phyloP scores from a whole-genome alignment of 2,888 invertebrate genomes.

The Timema cristinae region DNA sequence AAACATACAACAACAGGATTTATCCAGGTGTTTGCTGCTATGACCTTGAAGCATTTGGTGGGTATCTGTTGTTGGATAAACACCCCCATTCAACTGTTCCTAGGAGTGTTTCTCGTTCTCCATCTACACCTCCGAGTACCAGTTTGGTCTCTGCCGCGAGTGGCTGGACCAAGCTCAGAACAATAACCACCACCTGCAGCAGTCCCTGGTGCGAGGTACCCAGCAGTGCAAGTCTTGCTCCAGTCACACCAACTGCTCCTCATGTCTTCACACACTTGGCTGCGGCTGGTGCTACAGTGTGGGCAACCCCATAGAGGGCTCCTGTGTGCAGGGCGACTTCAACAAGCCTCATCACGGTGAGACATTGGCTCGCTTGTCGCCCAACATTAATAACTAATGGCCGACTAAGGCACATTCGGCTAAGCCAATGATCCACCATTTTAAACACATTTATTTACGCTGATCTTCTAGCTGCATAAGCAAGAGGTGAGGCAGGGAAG shows the following conservation, averaged over 20 bases:
- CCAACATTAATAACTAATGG: no score
- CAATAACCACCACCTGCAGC: background rate
- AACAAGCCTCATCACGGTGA: conserved; percentile 65
- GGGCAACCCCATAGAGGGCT: conserved; percentile 82
- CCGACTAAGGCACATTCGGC: no score
- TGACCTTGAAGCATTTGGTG: background rate
- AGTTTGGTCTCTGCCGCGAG: conserved; percentile 87
- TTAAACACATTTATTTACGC: no score
- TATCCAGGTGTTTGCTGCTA: no score
- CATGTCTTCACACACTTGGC: conserved; percentile 76
- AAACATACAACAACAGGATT: no score
- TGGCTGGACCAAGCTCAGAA: conserved; percentile 78
- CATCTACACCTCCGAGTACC: conserved; percentile 92
- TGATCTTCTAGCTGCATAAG: no score
- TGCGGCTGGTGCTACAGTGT: conserved; percentile 94
- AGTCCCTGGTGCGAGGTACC: conserved; percentile 18
- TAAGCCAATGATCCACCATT: no score
- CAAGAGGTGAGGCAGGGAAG: no score
- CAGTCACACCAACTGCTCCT: conserved; percentile 68
- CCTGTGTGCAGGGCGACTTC: conserved; percentile 83
- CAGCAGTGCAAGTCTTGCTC: conserved; percentile 75
- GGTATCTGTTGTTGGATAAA: conserved; percentile 1
- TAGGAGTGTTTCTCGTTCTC: conserved; percentile 90
- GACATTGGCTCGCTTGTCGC: conserved; percentile 2
- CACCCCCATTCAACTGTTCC: no score